Conservation (phyloP, 2,888 invertebrate genomes). For the Tachina fera region DNA sequence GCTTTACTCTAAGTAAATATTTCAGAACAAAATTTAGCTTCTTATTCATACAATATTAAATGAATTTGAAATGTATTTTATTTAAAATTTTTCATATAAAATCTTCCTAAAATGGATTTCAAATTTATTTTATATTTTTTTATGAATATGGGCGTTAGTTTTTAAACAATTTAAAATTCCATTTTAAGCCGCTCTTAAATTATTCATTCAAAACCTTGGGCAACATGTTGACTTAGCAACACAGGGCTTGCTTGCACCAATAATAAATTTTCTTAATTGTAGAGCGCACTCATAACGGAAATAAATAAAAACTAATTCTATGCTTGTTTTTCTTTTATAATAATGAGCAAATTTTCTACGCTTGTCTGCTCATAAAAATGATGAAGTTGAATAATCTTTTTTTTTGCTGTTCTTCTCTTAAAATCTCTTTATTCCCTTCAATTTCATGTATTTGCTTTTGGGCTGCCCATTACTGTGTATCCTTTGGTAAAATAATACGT, state of each 20-base stretch:
- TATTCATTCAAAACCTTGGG: no score
- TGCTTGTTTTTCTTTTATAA: conserved; percentile 60
- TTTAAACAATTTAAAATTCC: no score
- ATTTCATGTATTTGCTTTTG: not conserved
- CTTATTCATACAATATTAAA: no score
- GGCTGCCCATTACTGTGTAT: conserved; percentile 24
- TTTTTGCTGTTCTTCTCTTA: not conserved
- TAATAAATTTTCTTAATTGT: not conserved
- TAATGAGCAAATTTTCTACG: conserved; percentile 68
- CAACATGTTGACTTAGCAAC: not conserved
- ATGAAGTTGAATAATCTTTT: conserved; percentile 44
- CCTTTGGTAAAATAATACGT: not conserved
- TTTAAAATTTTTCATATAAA: no score
- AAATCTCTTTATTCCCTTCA: conserved; percentile 6
- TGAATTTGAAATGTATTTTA: no score
- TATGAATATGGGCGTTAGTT: no score
- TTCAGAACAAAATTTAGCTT: no score
- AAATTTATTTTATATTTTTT: no score
- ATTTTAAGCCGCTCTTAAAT: no score
- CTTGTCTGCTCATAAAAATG: conserved; percentile 63
- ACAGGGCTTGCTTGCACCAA: no score
- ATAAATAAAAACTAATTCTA: conserved; percentile 59
- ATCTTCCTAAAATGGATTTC: no score
- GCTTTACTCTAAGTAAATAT: no score
- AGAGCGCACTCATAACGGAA: conserved; percentile 44